Base-by-base conservation (phyloP, 2,797 vertebrate species). In the Pangasius mekongensis region DNA sequence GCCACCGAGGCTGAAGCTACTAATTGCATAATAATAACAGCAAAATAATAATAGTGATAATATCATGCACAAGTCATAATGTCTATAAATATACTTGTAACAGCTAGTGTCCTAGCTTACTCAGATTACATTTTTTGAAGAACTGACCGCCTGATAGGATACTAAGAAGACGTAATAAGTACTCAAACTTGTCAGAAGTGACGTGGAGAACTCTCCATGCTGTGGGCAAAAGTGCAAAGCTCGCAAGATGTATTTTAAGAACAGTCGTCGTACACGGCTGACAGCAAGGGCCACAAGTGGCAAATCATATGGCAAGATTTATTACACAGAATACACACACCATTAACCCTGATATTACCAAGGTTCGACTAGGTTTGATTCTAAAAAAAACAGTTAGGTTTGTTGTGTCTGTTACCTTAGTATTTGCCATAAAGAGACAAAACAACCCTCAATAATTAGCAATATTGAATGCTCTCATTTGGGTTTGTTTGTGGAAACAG, bases 191-290 rank as follows among this genome's bases (percentile, higher is more conserved):
- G 76, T 86, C 73, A 76, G 67, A 66, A 86, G 83, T 82, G 56
- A 82, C 33, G 66, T 86, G 77, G 39, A 87, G 84, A 73, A 58
- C 90, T 87, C 58, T 89, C 60, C 66, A 88, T 74, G 81, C 88
- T 67, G 83, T 80, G 89, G 87, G 73, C 49, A 89, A 85, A 90
- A 86, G 36, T 88, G 89, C 91, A 89, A 87, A 80, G 69, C 73
- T 88, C 78, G 92, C 89, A 89, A 89, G 88, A 91, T 91, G 82
- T 92, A 92, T 92, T 92, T 92, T 92, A 92, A 81, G 91, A 86
- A 74, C 58, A 58, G 85, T 78, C 83, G 7, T 90, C 77, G 81
- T 83, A 81, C 71, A 83, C 71, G 71, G 88, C 83, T 90, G 90
- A 92, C 87, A 90, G 90, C 89, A 87, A 86, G 87, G 81, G 87